Evolutionary conservation across 1,140 invertebrate genomes (phyloP).

Genomic region (Mamestra configurata): DNA sequence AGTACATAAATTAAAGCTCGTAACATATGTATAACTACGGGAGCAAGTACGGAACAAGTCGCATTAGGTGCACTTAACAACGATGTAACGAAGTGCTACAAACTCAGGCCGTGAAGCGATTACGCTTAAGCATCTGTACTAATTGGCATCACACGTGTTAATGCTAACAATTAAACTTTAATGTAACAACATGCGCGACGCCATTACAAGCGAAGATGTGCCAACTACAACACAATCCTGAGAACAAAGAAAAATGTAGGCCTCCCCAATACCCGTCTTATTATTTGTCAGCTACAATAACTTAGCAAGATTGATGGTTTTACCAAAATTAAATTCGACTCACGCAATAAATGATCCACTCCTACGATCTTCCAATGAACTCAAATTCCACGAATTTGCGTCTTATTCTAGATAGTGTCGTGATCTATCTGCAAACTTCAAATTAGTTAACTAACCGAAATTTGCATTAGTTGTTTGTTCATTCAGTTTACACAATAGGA

Average conservation of each 20-base stretch:
- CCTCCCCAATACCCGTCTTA: constrained; percentile 15
- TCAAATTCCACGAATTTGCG: constrained; percentile 42
- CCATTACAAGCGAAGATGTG: neutral
- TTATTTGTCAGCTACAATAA: constrained; percentile 33
- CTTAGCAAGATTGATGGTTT: constrained; percentile 39
- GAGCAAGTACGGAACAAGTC: constrained; percentile 26
- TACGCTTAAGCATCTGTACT: constrained; percentile 43
- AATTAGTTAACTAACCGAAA: constrained; percentile 69
- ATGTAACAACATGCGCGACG: constrained; percentile 16
- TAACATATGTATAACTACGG: constrained; percentile 9
- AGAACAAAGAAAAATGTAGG: constrained; percentile 6
- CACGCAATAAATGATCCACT: constrained; percentile 48
- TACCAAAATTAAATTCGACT: constrained; percentile 50
- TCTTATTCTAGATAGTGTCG: constrained; percentile 50
- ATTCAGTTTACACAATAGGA: constrained; percentile 64
- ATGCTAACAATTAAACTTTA: constrained; percentile 54
- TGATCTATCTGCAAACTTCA: constrained; percentile 65
- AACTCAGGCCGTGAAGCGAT: constrained; percentile 41
- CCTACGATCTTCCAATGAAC: constrained; percentile 48
- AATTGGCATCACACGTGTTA: constrained; percentile 49
- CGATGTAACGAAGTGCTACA: constrained; percentile 46
- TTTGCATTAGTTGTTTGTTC: constrained; percentile 65
- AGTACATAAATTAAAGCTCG: constrained; percentile 17
- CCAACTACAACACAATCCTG: neutral
- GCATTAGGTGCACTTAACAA: constrained; percentile 47